Evolutionary conservation across 2,888 invertebrate genomes (phyloP).

Genomic region (Pteria penguin): DNA sequence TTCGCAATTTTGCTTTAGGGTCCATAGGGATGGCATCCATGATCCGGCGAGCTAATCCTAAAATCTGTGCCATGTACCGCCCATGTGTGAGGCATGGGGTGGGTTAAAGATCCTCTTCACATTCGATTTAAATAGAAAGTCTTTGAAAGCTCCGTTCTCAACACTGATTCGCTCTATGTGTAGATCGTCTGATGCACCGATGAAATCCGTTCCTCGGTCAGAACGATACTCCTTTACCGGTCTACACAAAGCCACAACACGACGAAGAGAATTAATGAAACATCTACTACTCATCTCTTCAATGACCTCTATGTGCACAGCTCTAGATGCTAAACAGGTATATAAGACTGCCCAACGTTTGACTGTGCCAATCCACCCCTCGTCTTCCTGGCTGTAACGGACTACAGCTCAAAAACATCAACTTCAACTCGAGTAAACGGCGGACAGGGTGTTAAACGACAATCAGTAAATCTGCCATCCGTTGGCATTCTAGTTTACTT

Average conservation of each 20-base stretch:
- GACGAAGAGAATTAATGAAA: constrained; percentile 35
- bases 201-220: constrained; percentile 36
- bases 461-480: constrained; percentile 42
- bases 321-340: constrained; percentile 27
- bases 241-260: constrained; percentile 33
- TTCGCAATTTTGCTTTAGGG: no score
- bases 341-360: constrained; percentile 11
- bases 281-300: constrained; percentile 20
- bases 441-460: constrained; percentile 32
- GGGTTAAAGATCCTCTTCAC: constrained; percentile 46
- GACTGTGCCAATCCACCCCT: constrained; percentile 16
- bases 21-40: no score
- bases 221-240: constrained; percentile 23
- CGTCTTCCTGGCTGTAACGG: constrained; percentile 26
- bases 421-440: constrained; percentile 38
- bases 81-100: constrained; percentile 48
- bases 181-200: constrained; percentile 26
- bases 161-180: neutral
- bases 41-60: no score
- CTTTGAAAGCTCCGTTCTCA: constrained; percentile 7
- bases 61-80: constrained; percentile 48
- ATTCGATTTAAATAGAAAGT: constrained; percentile 11
- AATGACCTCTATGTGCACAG: constrained; percentile 35
- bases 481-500: constrained; percentile 24
- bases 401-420: constrained; percentile 39